Evolutionary conservation across 2,888 invertebrate species (phyloP).

Genomic region (Himalopsyche anomala): DNA sequence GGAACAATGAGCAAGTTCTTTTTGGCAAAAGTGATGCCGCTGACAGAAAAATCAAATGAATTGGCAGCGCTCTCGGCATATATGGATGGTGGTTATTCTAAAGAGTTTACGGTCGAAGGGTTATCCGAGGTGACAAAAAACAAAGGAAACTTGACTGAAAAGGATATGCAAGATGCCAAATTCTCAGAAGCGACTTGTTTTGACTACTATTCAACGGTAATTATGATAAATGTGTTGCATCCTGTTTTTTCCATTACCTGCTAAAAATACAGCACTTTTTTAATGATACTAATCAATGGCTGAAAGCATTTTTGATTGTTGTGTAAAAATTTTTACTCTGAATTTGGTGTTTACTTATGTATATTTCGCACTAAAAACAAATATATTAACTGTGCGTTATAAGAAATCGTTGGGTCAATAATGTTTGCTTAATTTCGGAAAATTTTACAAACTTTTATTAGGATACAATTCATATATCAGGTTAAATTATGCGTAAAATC

Average conservation of each 20-base stretch:
- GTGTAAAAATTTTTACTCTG: no score
- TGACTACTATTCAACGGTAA: slow-evolving; percentile 44
- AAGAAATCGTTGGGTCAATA: no score
- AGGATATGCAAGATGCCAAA: slow-evolving; percentile 25
- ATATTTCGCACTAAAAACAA: no score
- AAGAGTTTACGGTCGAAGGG: slow-evolving; percentile 51
- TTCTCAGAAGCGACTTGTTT: slow-evolving; percentile 49
- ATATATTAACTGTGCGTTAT: no score
- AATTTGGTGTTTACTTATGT: no score
- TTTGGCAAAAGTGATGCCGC: slow-evolving; percentile 52
- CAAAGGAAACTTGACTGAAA: slow-evolving; percentile 46
- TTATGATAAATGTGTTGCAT: neutral
- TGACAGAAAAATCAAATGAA: slow-evolving; percentile 44
- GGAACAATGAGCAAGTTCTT: slow-evolving; percentile 3
- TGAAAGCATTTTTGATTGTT: no score
- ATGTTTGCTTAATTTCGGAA: no score
- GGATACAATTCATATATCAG: no score
- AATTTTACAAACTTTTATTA: no score
- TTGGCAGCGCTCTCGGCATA: slow-evolving; percentile 51
- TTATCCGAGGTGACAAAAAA: slow-evolving; percentile 47
- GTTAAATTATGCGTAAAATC: no score
- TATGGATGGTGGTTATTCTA: slow-evolving; percentile 27
- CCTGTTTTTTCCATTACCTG: slow-evolving; percentile 7
- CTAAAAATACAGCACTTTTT: neutral
- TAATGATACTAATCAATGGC: slow-evolving; percentile 38